Conservation (phyloP, 2,888 invertebrate species). For the Mycalesis mineus region DNA sequence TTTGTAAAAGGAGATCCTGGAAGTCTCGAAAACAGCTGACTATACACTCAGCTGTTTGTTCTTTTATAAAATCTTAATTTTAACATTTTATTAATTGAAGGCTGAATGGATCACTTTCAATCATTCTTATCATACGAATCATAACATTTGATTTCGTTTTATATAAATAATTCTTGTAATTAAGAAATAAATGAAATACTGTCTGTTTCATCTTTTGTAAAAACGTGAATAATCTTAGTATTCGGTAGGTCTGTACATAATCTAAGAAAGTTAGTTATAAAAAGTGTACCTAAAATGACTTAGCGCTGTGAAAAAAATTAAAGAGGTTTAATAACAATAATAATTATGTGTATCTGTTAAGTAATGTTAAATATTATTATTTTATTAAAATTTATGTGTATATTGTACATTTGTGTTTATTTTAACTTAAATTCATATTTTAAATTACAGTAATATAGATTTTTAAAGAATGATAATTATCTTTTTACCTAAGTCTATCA, state of each 20-base stretch:
- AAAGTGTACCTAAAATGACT: constrained; percentile 5
- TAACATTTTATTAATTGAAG: too few relatives aligned
- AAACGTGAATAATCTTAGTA: neutral
- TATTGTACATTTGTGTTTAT: neutral
- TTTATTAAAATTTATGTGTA: neutral
- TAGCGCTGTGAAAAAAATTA: constrained; percentile 5
- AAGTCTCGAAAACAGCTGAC: too few relatives aligned
- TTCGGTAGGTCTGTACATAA: too few relatives aligned
- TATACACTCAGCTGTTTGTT: too few relatives aligned
- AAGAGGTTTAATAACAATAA: neutral
- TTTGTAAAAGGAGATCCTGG: too few relatives aligned
- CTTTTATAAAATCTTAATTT: too few relatives aligned
- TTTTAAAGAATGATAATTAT: neutral
- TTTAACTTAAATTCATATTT: neutral
- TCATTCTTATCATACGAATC: too few relatives aligned
- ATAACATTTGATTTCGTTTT: too few relatives aligned
- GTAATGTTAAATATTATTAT: neutral
- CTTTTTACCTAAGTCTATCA: neutral
- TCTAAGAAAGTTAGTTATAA: constrained; percentile 1
- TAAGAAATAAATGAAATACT: too few relatives aligned
- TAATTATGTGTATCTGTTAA: neutral
- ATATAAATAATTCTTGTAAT: too few relatives aligned
- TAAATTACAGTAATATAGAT: neutral
- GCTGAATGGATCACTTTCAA: too few relatives aligned
- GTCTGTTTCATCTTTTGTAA: neutral